Conservation (phyloP, 2,797 vertebrate genomes). For the Sternotherus odoratus region DNA sequence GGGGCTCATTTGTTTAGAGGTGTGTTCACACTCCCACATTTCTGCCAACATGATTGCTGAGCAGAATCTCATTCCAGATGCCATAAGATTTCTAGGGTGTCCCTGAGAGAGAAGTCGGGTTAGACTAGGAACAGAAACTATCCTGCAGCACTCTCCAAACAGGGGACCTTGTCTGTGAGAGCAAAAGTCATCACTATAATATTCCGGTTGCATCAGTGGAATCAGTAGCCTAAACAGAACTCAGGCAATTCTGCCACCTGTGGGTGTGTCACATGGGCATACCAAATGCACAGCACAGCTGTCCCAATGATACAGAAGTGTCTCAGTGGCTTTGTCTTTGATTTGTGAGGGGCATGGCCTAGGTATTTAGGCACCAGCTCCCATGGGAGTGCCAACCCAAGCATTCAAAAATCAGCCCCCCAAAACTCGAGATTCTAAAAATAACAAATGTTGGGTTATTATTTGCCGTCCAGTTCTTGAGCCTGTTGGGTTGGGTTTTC, state of each 20-base stretch:
- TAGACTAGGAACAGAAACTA: neutral
- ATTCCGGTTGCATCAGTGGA: neutral
- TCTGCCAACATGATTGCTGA: neutral
- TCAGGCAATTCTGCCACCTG: neutral
- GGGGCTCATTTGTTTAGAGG: neutral
- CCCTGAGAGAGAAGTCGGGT: neutral
- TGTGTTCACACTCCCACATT: neutral
- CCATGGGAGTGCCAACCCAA: neutral
- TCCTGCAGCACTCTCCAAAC: neutral
- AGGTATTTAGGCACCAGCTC: neutral
- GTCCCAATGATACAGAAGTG: neutral
- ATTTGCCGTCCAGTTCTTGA: neutral
- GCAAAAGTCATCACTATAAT: neutral
- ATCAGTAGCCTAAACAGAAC: neutral
- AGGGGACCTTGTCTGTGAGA: neutral
- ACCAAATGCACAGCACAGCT: neutral
- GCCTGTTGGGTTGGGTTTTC: neutral
- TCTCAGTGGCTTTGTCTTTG: neutral
- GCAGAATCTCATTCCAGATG: neutral
- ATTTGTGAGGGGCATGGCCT: neutral
- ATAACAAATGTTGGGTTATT: neutral
- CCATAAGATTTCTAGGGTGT: neutral
- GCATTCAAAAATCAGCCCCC: neutral
- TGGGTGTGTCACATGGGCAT: neutral
- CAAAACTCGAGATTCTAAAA: neutral